phyloP scores from a whole-genome alignment of 2,113 vertebrate species.

The Pao palembangensis region DNA sequence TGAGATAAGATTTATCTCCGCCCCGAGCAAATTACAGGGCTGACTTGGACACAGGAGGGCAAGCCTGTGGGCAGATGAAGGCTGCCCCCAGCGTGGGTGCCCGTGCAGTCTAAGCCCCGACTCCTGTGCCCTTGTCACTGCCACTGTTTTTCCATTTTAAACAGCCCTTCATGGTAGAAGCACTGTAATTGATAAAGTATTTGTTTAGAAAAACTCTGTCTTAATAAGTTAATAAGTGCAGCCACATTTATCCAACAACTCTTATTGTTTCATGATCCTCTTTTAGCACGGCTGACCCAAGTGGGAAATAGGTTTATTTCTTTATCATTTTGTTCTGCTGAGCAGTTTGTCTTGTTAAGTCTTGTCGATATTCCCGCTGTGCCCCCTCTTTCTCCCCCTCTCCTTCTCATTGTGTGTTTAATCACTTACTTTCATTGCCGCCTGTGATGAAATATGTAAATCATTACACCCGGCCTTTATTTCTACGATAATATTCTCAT shows the following conservation, averaged over 20 bases:
- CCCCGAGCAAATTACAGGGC: conserved; percentile 78
- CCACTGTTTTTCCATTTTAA: conserved; percentile 4
- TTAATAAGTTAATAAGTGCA: conserved; percentile 33
- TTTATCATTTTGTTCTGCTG: conserved; percentile 66
- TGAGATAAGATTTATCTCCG: conserved; percentile 81
- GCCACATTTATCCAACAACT: conserved; percentile 46
- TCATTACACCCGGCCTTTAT: conserved; percentile 69
- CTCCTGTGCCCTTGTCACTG: conserved; percentile 2
- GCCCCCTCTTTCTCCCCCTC: neutral
- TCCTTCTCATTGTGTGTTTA: conserved; percentile 39
- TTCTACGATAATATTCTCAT: conserved; percentile 70
- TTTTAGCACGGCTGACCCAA: conserved; percentile 43
- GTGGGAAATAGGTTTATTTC: conserved; percentile 56
- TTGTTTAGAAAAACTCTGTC: conserved; percentile 44
- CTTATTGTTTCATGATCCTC: conserved; percentile 52
- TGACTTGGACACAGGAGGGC: conserved; percentile 66
- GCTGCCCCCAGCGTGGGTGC: conserved; percentile 54
- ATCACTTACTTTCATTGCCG: conserved; percentile 55
- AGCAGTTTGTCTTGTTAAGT: conserved; percentile 64
- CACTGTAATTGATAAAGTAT: conserved; percentile 34
- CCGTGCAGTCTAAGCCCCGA: conserved; percentile 18
- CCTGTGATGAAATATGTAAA: conserved; percentile 75
- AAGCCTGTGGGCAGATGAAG: conserved; percentile 47
- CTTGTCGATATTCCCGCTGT: conserved; percentile 49
- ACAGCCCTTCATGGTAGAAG: conserved; percentile 39